Evolutionary conservation across 2,113 vertebrate species (phyloP), one percentile per base, ranked within the genome.

Genomic region (Eidolon helvum): DNA sequence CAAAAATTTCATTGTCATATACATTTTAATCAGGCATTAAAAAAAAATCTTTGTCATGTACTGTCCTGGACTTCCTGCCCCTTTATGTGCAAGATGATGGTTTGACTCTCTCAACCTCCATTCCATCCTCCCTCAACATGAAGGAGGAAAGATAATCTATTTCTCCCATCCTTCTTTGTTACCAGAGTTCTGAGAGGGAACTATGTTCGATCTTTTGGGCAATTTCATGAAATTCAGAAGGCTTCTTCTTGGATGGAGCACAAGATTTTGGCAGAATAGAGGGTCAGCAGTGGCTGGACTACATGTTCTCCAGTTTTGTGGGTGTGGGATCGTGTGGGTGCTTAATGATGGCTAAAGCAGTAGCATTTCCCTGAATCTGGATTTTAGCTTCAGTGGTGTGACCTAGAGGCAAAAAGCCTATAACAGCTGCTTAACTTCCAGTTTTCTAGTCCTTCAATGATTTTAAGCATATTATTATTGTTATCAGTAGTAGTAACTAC

Each of bases 101-200:
- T 0, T 12, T 28, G 4, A 6, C 10, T 48, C 1, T 35, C 10
- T 55, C 3, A 7, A 38, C 1, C 5, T 79, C 38, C 22, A 2
- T 28, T 4, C 5, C 10, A 22, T 0, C 1, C 4, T 61, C 26
- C n/a, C 18, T 50, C 24, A 57, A 5, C 16, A 24, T n/a, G 3
- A 53, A 43, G 7, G 14, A 69, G 12, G 10, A 35, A 79, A 69
- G 5, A 5, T 55, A 22, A 10, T 78, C 55, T 45, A 1, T 4
- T 45, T 9, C 24, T 28, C 3, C 1, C 35, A 4, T 38, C 4
- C 10, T 24, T 83, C 14, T 9, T 48, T 50, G 18, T 71, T 71
- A 21, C 19, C 6, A 66, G 45, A 7, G 10, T 30, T 65, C 55
- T 55, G 22, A 48, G 6, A 35, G 0, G 63, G 35, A 93, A 65